Conservation (phyloP, 2,113 vertebrate genomes). For the Calonectris borealis region DNA sequence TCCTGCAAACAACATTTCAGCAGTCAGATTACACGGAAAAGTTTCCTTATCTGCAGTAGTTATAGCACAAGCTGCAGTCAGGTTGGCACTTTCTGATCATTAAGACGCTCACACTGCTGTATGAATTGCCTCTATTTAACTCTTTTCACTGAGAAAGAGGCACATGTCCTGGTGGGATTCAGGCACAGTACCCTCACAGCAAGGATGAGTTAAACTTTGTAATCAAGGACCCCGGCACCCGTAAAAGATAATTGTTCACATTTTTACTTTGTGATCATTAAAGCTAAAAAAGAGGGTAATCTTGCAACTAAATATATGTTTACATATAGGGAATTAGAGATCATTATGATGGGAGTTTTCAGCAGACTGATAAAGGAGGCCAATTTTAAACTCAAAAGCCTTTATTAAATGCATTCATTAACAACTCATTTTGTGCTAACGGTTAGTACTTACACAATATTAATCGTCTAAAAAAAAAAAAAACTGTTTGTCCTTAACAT, state of each 20-base stretch:
- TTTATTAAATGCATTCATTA: constrained; percentile 32
- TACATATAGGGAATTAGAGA: background rate
- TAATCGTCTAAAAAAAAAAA: background rate
- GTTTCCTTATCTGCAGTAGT: background rate
- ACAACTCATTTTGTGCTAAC: background rate
- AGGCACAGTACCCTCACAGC: background rate
- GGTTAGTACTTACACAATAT: background rate
- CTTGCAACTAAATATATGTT: background rate
- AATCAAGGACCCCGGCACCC: background rate
- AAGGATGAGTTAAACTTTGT: background rate
- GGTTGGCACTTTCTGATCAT: background rate
- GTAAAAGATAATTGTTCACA: background rate
- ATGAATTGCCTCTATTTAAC: background rate
- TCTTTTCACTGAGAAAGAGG: background rate
- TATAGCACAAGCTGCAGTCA: background rate
- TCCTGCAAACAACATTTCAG: background rate
- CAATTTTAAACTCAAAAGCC: background rate
- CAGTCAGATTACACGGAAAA: background rate
- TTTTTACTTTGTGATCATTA: background rate
- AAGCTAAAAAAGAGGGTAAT: background rate
- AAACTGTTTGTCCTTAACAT: background rate
- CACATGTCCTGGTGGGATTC: background rate
- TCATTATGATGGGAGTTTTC: background rate
- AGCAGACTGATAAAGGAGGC: background rate
- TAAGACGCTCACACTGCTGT: background rate